Evolutionary conservation across 2,888 invertebrate species (phyloP).

Genomic region (Drosophila fungiperda): DNA sequence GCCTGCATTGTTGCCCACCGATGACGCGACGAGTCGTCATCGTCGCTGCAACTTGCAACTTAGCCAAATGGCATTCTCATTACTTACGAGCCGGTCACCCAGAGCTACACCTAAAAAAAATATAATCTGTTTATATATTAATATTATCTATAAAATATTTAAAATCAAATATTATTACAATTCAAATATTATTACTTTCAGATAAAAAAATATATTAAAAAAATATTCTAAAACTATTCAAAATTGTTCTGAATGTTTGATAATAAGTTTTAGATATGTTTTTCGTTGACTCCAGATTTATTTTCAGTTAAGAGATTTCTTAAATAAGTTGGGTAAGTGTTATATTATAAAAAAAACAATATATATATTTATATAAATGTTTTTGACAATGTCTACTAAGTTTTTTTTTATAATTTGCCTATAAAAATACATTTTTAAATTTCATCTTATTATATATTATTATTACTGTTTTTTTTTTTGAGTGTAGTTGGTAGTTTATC

Average conservation of each 20-base stretch:
- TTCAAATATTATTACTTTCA: too few relatives aligned
- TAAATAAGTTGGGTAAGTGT: neutral
- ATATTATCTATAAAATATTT: neutral
- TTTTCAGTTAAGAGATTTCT: too few relatives aligned
- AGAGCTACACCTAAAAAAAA: slow-evolving; percentile 12
- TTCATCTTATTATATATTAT: neutral
- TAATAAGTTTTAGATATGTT: neutral
- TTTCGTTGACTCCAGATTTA: neutral
- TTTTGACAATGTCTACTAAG: too few relatives aligned
- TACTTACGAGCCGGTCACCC: slow-evolving; percentile 63
- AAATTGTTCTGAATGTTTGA: neutral
- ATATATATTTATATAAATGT: too few relatives aligned
- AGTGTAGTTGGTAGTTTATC: slow-evolving; percentile 34
- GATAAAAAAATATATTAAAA: too few relatives aligned
- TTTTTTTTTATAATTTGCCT: too few relatives aligned
- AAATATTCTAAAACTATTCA: too few relatives aligned
- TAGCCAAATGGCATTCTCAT: slow-evolving; percentile 80
- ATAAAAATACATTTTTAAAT: neutral
- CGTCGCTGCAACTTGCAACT: slow-evolving; percentile 27
- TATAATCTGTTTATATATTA: too few relatives aligned
- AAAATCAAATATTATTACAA: neutral
- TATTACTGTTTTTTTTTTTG: neutral
- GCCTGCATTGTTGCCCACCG: slow-evolving; percentile 49
- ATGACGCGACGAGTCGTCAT: slow-evolving; percentile 11
- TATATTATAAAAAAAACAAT: too few relatives aligned